These are phyloP conservation scores for Spea multiplicata DNA, from an alignment of 2,113 vertebrate genomes.

Conservation along the genomic window DNA sequence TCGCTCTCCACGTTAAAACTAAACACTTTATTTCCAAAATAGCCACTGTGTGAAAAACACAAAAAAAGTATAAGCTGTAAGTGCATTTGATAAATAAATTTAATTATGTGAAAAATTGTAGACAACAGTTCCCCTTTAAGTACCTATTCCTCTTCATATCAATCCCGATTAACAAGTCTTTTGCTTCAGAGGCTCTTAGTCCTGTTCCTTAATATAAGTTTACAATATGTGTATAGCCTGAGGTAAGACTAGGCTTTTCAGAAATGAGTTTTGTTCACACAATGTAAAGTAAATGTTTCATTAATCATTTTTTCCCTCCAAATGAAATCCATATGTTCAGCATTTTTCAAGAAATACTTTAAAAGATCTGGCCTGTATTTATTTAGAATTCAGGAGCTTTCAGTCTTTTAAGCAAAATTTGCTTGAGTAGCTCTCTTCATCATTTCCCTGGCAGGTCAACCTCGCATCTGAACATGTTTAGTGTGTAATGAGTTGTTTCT, in stretches of 20 bases:
- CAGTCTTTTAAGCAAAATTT: neutral
- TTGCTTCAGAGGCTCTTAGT: too few species aligned
- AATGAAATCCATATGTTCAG: conserved; percentile 6
- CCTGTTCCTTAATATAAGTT: too few species aligned
- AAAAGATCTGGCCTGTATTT: neutral
- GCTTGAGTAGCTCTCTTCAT: neutral
- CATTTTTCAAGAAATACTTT: neutral
- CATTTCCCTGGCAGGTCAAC: neutral
- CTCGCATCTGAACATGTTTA: neutral
- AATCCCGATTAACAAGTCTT: too few species aligned
- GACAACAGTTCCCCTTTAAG: too few species aligned
- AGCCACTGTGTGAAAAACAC: too few species aligned
- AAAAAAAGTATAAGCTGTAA: too few species aligned
- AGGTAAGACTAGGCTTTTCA: neutral
- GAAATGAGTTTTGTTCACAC: neutral
- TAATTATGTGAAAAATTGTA: too few species aligned
- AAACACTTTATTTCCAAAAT: too few species aligned
- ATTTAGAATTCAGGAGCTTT: neutral
- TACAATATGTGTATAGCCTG: too few species aligned
- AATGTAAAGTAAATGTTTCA: neutral
- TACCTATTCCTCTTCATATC: too few species aligned
- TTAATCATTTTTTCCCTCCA: neutral
- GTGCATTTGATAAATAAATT: too few species aligned
- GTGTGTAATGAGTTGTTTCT: neutral
- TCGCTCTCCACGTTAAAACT: too few species aligned